phyloP scores from a whole-genome alignment of 2,797 vertebrate species.

The Chiroxiphia lanceolata region DNA sequence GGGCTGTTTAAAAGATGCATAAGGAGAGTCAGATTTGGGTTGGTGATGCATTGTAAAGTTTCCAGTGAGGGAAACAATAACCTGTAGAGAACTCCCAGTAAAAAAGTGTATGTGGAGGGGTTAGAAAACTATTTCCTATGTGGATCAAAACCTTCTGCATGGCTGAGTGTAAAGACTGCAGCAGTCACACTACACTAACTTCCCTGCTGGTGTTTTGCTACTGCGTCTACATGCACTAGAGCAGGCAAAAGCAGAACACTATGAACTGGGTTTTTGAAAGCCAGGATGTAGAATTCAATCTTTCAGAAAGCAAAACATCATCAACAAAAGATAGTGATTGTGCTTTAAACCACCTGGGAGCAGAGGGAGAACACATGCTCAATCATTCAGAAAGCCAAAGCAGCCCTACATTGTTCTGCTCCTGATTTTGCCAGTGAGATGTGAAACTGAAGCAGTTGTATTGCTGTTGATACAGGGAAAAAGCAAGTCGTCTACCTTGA shows the following conservation, averaged over 20 bases:
- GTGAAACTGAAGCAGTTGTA: not conserved
- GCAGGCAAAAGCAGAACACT: not conserved
- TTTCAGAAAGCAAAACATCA: not conserved
- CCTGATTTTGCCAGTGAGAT: not conserved
- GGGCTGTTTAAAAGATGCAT: not conserved
- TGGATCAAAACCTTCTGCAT: not conserved
- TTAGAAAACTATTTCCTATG: not conserved
- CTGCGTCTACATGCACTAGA: not conserved
- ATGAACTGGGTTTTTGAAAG: constrained; percentile 6
- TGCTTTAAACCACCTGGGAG: constrained; percentile 1
- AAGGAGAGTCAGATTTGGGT: not conserved
- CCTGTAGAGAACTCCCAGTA: not conserved
- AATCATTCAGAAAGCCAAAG: not conserved
- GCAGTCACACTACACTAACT: not conserved
- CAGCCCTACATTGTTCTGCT: not conserved
- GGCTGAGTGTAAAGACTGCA: not conserved
- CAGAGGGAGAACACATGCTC: not conserved
- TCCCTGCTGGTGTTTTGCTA: not conserved
- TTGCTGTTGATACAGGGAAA: not conserved
- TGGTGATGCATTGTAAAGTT: not conserved
- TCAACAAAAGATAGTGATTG: not conserved
- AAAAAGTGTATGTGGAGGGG: not conserved
- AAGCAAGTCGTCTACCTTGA: not conserved
- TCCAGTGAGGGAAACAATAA: not conserved
- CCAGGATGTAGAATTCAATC: not conserved